Conservation (phyloP, 2,888 invertebrate species). For the Xanthorhoe spadicearia region DNA sequence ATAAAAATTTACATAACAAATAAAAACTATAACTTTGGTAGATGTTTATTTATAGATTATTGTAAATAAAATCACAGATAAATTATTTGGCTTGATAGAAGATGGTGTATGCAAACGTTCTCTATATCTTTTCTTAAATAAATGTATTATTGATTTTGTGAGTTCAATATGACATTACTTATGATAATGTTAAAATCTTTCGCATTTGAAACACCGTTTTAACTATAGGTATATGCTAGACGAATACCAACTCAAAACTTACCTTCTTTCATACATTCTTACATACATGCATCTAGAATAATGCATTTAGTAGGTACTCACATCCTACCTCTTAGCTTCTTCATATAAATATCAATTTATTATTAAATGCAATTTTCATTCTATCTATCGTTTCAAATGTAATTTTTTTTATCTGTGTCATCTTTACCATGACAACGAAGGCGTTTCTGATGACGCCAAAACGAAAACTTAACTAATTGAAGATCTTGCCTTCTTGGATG, state of each 20-base stretch:
- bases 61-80: conserved; percentile 20
- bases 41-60: conserved; percentile 3
- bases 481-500: too few species aligned
- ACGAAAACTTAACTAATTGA: too few species aligned
- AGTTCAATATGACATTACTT: conserved; percentile 5
- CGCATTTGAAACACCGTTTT: conserved; percentile 12
- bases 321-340: not conserved
- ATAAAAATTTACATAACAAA: not conserved
- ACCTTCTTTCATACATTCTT: not conserved
- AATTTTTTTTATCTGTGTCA: not conserved
- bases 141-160: not conserved
- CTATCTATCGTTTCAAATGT: conserved; percentile 9
- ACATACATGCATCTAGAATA: not conserved
- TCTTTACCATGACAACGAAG: too few species aligned
- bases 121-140: not conserved
- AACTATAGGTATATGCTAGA: not conserved
- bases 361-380: conserved; percentile 7
- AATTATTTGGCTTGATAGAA: conserved; percentile 22
- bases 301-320: not conserved
- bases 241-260: conserved; percentile 3
- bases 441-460: too few species aligned
- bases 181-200: conserved; percentile 16
- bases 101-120: conserved; percentile 1
- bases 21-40: not conserved
- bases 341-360: conserved; percentile 18